Conservation (phyloP, 2,888 invertebrate species). For the Melolontha melolontha region DNA sequence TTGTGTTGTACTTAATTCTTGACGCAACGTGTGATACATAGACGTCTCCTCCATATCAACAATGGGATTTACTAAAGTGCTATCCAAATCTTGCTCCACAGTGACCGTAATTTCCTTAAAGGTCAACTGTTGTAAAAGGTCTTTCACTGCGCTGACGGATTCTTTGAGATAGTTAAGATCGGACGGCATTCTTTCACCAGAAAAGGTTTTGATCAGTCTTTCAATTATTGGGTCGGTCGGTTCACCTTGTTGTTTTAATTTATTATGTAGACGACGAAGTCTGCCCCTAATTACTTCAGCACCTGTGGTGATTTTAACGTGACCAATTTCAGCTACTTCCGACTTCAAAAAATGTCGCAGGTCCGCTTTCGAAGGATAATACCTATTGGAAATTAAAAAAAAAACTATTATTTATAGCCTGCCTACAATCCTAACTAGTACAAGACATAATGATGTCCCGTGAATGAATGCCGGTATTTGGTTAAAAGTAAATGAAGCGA, state of each 20-base stretch:
- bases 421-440: no score
- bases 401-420: no score
- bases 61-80: constrained; percentile 55
- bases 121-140: constrained; percentile 55
- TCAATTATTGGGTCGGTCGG: constrained; percentile 52
- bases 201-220: constrained; percentile 54
- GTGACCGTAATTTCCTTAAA: constrained; percentile 60
- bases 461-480: no score
- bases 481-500: no score
- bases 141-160: constrained; percentile 53
- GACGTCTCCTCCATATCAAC: constrained; percentile 59
- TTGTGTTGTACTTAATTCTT: constrained; percentile 47
- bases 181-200: constrained; percentile 56
- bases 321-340: constrained; percentile 59
- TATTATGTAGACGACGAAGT: constrained; percentile 56
- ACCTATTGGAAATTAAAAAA: not conserved
- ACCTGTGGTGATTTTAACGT: constrained; percentile 58
- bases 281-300: constrained; percentile 60
- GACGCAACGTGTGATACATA: constrained; percentile 58
- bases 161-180: constrained; percentile 59
- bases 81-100: constrained; percentile 61
- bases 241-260: constrained; percentile 48
- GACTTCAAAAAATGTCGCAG: constrained; percentile 50
- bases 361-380: constrained; percentile 56
- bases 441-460: no score